Evolutionary conservation across 2,113 vertebrate genomes (phyloP).

Genomic region (Ailurus styani): DNA sequence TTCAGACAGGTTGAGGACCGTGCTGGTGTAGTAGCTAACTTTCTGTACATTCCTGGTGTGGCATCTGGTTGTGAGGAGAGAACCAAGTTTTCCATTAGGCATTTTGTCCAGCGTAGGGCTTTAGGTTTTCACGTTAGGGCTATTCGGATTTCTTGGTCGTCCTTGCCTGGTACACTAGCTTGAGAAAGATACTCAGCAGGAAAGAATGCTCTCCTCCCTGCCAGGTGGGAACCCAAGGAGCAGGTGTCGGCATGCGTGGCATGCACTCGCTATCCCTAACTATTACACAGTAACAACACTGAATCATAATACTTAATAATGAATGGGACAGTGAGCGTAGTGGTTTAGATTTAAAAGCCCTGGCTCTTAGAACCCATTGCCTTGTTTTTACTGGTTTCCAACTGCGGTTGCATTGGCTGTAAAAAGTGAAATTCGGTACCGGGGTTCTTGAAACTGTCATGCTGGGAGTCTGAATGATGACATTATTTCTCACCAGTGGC

Average conservation of each 20-base stretch:
- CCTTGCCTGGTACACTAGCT: too few species aligned
- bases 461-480: neutral
- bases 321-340: neutral
- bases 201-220: neutral
- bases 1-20: neutral
- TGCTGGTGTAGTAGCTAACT: too few species aligned
- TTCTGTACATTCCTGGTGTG: neutral
- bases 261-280: neutral
- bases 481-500: fast-evolving
- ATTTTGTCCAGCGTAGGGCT: neutral
- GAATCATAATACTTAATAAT: neutral
- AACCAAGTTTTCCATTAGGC: neutral
- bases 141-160: neutral
- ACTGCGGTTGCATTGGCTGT: fast-evolving
- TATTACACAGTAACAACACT: neutral
- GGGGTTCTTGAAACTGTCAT: neutral
- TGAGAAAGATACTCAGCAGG: neutral
- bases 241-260: fast-evolving
- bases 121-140: neutral
- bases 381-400: neutral
- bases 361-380: neutral
- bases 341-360: neutral
- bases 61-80: neutral
- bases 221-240: neutral
- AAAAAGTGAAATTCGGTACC: neutral